Evolutionary conservation across 2,888 invertebrate species (phyloP), one percentile per base, ranked within the genome.

Genomic region (Epinotia nisella): DNA sequence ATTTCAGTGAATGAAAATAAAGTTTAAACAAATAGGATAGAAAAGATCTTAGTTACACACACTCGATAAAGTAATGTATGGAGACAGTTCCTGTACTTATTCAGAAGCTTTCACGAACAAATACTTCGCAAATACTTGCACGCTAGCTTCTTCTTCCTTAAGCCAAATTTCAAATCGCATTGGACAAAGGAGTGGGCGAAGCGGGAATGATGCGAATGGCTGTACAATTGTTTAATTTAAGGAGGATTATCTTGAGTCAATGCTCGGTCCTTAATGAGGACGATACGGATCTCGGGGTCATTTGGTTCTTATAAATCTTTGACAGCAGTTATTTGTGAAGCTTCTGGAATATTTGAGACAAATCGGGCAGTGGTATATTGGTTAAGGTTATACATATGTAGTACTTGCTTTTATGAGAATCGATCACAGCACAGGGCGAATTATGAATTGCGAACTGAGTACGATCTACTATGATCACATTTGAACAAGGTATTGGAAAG

Each of bases 121-220:
- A 21, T 15, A 65, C 15, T 15, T 45, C 45, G 45, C 45, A 35
- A 35, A 35, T 17, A 45, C 15, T 55, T 9, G 13, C 60, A 68
- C 68, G 70, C 74, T 66, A 35, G 41, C 24, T 35, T 74, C 77
- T 78, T 74, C 35, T 79, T 51, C 77, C 81, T 87, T 88, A 77
- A 13, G 71, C 87, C 86, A 77, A 75, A 76, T 69, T 65, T 75
- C 72, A 80, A 85, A 87, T 85, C 84, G 85, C 85, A 85, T 87
- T 76, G 87, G 86, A 89, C 90, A 87, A 89, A 89, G 86, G 85
- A 90, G 92, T 92, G 92, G 92, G 92, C 90, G 91, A 87, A 80
- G 80, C 81, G 78, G 87, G 88, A 88, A 88, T 90, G 90, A 91
- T 85, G 89, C 85, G 87, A 89, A 86, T 84, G 87, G 86, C 83